Evolutionary conservation across 1,140 invertebrate species (phyloP).

Genomic region (Amyelois transitella): DNA sequence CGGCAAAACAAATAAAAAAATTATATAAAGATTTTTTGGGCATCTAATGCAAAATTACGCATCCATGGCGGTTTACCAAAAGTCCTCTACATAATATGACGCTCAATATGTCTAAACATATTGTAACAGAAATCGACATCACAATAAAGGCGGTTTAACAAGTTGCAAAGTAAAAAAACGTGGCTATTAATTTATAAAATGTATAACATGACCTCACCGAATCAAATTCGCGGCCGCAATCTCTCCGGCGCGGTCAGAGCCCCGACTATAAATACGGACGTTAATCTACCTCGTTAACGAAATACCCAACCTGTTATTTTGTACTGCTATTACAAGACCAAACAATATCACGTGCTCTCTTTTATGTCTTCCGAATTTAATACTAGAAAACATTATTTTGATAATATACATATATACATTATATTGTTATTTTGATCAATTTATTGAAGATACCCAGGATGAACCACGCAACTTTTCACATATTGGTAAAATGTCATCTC

Average conservation of each 20-base stretch:
- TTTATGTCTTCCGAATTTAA: slow-evolving; percentile 20
- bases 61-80: too few species aligned
- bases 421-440: too few species aligned
- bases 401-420: too few species aligned
- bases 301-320: slow-evolving; percentile 43
- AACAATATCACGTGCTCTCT: slow-evolving; percentile 53
- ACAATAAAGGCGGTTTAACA: not conserved
- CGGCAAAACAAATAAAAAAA: too few species aligned
- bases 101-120: too few species aligned
- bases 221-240: not conserved
- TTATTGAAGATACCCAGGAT: too few species aligned
- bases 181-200: not conserved
- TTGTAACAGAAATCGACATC: not conserved
- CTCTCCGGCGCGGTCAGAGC: too few species aligned
- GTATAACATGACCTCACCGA: not conserved
- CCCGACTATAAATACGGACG: slow-evolving; percentile 21
- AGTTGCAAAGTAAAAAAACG: not conserved
- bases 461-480: too few species aligned
- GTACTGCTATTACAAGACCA: slow-evolving; percentile 47
- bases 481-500: too few species aligned
- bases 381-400: not conserved
- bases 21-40: too few species aligned
- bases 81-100: too few species aligned
- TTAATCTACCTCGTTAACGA: slow-evolving; percentile 38
- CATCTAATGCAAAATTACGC: too few species aligned